These are phyloP conservation scores for Drosophila atripex DNA, from an alignment of 2,888 invertebrate genomes.

Conservation along the genomic window DNA sequence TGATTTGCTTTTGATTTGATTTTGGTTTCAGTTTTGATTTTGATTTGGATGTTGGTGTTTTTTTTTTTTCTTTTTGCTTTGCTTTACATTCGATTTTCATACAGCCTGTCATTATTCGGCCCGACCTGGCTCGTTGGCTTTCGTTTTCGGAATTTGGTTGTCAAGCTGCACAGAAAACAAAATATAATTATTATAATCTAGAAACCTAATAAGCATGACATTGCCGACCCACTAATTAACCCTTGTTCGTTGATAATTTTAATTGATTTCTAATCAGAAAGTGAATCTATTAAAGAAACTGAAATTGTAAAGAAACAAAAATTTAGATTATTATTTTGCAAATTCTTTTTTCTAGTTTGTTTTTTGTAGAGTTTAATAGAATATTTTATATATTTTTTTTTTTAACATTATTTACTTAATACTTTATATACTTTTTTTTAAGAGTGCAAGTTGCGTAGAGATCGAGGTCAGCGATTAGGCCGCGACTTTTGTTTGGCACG, in stretches of 20 bases:
- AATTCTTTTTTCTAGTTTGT: background rate
- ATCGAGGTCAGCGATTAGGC: slow-evolving; percentile 77
- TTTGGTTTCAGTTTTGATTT: slow-evolving; percentile 14
- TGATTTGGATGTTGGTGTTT: no score
- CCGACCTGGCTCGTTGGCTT: slow-evolving; percentile 64
- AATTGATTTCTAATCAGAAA: background rate
- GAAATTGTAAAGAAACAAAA: background rate
- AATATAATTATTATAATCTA: background rate
- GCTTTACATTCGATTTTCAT: slow-evolving; percentile 49
- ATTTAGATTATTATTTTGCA: background rate
- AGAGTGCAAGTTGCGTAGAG: slow-evolving; percentile 42
- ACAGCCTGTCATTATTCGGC: slow-evolving; percentile 50
- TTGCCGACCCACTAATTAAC: background rate
- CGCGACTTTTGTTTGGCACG: slow-evolving; percentile 62
- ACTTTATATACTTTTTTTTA: no score
- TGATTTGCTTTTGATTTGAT: slow-evolving; percentile 48
- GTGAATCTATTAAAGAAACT: background rate
- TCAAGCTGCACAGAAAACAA: slow-evolving; percentile 18
- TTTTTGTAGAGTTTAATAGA: background rate
- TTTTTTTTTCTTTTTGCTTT: background rate
- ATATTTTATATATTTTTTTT: background rate
- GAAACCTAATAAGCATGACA: background rate
- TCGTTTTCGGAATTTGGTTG: slow-evolving; percentile 61
- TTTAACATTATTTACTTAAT: background rate
- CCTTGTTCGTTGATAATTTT: background rate